These are phyloP conservation scores for Criorhina ranunculi DNA, from an alignment of 2,888 invertebrate genomes.

Conservation along the genomic window DNA sequence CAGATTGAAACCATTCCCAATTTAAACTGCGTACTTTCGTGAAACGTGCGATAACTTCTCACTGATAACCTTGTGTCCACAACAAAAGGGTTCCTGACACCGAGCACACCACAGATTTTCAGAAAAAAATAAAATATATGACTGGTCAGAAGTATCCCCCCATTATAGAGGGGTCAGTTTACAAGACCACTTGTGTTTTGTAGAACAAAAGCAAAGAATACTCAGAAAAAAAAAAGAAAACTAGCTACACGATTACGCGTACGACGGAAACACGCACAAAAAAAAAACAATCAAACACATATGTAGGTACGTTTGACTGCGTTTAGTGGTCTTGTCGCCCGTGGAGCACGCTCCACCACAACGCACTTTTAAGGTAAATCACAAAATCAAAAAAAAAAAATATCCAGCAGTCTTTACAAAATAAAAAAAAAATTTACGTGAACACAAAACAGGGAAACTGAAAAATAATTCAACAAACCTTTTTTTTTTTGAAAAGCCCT, in stretches of 20 bases:
- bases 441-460: neutral
- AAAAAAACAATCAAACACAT: neutral
- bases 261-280: neutral
- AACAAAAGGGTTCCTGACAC: neutral
- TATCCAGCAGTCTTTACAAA: conserved; percentile 1
- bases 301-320: neutral
- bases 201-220: neutral
- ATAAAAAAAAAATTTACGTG: too few relatives aligned
- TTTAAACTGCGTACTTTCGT: conserved; percentile 37
- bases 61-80: conserved; percentile 8
- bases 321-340: conserved; percentile 19
- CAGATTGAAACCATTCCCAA: conserved; percentile 38
- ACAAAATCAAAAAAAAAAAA: neutral
- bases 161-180: neutral
- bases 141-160: neutral
- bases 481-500: conserved; percentile 19
- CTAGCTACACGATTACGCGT: neutral
- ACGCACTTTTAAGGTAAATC: conserved; percentile 28
- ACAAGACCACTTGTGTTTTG: neutral
- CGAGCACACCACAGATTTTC: neutral
- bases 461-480: conserved; percentile 35
- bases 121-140: too few relatives aligned
- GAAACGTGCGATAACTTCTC: conserved; percentile 22
- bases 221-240: neutral
- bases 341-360: conserved; percentile 32